phyloP scores from a whole-genome alignment of 2,888 invertebrate species.

The Hanleya hanleyi region DNA sequence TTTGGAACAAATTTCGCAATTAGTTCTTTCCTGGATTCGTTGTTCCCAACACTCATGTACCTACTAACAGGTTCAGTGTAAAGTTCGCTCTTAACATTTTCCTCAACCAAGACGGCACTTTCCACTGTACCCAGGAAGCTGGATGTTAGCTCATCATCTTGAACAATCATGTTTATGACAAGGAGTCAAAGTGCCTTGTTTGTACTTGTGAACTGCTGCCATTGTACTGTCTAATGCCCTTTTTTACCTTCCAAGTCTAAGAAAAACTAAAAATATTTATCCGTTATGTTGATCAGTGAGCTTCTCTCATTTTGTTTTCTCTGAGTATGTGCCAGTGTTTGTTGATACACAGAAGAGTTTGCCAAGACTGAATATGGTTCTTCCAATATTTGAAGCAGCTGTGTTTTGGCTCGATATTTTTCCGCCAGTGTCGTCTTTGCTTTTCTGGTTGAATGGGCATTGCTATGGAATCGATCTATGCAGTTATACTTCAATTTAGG shows the following conservation, averaged over 20 bases:
- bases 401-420: neutral
- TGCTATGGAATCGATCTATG: neutral
- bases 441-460: neutral
- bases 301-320: conserved; percentile 1
- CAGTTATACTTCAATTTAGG: neutral
- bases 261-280: neutral
- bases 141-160: too few species aligned
- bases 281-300: neutral
- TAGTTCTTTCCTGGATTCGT: too few species aligned
- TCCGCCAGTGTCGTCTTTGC: neutral
- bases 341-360: neutral
- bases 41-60: too few species aligned
- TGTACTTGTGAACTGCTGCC: neutral
- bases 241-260: neutral
- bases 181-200: neutral
- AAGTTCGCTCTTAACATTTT: too few species aligned
- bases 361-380: neutral
- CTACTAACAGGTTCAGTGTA: too few species aligned
- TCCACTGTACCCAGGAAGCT: too few species aligned
- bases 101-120: too few species aligned
- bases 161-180: neutral
- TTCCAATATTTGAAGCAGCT: neutral
- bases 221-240: neutral
- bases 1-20: too few species aligned
- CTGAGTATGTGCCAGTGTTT: neutral